Conservation (phyloP, 2,888 invertebrate species). For the Drosophila lacicola region DNA sequence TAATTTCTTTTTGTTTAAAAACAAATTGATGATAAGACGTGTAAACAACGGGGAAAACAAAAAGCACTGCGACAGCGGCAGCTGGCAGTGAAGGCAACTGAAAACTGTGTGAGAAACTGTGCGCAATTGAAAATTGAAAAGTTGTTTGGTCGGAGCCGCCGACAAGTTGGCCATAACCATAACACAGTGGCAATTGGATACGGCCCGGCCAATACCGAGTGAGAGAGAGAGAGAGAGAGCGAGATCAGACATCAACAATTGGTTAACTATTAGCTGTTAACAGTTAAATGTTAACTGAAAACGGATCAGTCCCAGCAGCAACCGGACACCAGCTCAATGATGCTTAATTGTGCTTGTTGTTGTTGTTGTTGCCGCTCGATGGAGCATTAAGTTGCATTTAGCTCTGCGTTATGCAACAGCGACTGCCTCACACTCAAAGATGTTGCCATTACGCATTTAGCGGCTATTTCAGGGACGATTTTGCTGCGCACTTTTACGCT, state of each 20-base stretch:
- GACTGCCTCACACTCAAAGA: conserved; percentile 7
- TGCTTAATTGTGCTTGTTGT: conserved; percentile 64
- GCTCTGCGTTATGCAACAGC: conserved; percentile 71
- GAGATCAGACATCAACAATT: conserved; percentile 54
- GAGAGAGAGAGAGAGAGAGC: conserved; percentile 16
- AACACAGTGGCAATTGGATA: conserved; percentile 73
- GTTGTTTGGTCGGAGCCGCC: conserved; percentile 70
- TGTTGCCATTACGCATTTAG: background rate
- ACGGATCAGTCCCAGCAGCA: conserved; percentile 59
- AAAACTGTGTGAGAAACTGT: conserved; percentile 71
- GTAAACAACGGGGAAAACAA: conserved; percentile 39
- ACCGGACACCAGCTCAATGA: conserved; percentile 70
- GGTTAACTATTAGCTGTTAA: conserved; percentile 44
- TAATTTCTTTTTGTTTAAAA: background rate
- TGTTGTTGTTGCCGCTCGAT: conserved; percentile 49
- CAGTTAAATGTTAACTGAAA: conserved; percentile 42
- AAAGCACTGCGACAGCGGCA: conserved; percentile 24
- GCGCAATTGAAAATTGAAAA: conserved; percentile 68
- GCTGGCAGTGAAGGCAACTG: conserved; percentile 46
- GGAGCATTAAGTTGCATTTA: conserved; percentile 72
- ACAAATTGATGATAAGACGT: conserved; percentile 56
- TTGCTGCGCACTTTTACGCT: background rate
- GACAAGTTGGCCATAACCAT: conserved; percentile 74
- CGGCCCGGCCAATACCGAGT: conserved; percentile 12
- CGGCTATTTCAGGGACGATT: conserved; percentile 11